Evolutionary conservation across 2,888 invertebrate genomes (phyloP), one percentile per base, ranked within the genome.

Genomic region (Acronicta aceris): DNA sequence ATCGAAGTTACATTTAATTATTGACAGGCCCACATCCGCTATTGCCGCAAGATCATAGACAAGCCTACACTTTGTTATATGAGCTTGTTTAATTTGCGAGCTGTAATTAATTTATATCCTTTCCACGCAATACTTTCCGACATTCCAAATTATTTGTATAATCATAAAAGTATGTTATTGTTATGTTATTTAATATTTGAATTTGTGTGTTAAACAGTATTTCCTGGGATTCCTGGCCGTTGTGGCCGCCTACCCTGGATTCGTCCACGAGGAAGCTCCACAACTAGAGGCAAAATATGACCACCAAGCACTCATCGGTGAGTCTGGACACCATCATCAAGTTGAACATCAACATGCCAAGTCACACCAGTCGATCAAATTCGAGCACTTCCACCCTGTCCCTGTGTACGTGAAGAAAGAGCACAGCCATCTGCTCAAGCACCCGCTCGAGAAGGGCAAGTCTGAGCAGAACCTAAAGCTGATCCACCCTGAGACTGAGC

Each of bases 391-490:
- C 91, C 96, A 96, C 79, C 95, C 96, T 0, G 96, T 96, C 1
- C 96, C 96, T 1, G 96, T 96, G 0, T 96, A 96, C 87, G 94
- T 96, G 7, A 96, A 96, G 90, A 96, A 96, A 78, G 96, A 96
- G 79, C 95, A 96, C 87, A 95, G 95, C 76, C 96, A 96, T 83
- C 88, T 96, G 62, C 82, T 96, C 5, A 95, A 96, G 77, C 96
- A 96, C 78, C 96, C 96, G 5, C 88, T 96, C 56, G 95, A 96
- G 80, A 95, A 96, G 75, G 96, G 96, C 51, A 95, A 95, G 74
- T 95, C 95, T 76, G 96, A 96, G 77, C 95, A 95, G 71, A 95
- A 95, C 79, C 82, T 96, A 77, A 96, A 96, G 79, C 91, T 92
- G 67, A 90, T 96, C 74, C 96, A 96, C 81, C 96, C 96, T 3